These are phyloP conservation scores for Eudemis profundana DNA, from an alignment of 2,888 invertebrate genomes.

Conservation along the genomic window DNA sequence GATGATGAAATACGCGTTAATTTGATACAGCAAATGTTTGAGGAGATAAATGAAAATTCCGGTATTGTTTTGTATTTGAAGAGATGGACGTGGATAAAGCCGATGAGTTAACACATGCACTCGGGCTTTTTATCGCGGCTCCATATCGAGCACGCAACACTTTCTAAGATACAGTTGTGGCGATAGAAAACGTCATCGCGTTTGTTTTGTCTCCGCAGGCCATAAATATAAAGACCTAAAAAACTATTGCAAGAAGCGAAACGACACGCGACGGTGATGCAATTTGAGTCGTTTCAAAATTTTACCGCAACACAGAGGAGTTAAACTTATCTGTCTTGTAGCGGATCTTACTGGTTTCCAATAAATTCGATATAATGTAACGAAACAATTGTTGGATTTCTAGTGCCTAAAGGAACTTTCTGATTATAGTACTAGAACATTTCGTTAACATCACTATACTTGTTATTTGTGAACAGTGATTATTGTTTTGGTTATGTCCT, in stretches of 20 bases:
- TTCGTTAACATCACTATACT: slow-evolving; percentile 3
- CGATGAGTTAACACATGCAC: slow-evolving; percentile 29
- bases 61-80: neutral
- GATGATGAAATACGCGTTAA: neutral
- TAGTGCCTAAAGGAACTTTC: slow-evolving; percentile 1
- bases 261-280: slow-evolving; percentile 27
- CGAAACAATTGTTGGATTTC: neutral
- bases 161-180: slow-evolving; percentile 51
- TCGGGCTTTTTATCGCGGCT: slow-evolving; percentile 39
- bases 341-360: neutral
- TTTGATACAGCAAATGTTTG: neutral
- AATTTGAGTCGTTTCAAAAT: slow-evolving; percentile 31
- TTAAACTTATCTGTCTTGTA: slow-evolving; percentile 7
- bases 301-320: slow-evolving; percentile 18
- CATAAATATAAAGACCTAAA: slow-evolving; percentile 23
- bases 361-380: neutral
- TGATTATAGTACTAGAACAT: neutral
- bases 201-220: slow-evolving; percentile 43
- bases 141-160: slow-evolving; percentile 47
- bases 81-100: slow-evolving; percentile 24
- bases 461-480: slow-evolving; percentile 14
- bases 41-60: neutral
- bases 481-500: slow-evolving; percentile 12
- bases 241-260: slow-evolving; percentile 16
- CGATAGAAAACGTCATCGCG: slow-evolving; percentile 49